Conservation (phyloP, 2,888 invertebrate species). For the Hypena proboscidalis region DNA sequence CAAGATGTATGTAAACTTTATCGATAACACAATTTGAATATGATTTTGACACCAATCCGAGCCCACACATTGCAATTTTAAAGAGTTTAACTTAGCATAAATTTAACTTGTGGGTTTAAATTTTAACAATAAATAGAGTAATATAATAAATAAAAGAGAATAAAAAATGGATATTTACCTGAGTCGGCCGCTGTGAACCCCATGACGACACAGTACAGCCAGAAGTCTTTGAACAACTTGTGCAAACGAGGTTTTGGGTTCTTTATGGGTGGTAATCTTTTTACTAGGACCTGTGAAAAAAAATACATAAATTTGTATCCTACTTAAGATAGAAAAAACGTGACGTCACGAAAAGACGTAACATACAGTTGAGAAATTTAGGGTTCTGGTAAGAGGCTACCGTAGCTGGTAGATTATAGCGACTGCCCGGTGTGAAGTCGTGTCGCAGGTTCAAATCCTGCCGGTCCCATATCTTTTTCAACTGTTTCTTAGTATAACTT, state of each 20-base stretch:
- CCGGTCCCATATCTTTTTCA: no score
- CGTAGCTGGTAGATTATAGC: no score
- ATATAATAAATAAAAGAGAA: neutral
- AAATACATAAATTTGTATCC: neutral
- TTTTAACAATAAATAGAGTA: no score
- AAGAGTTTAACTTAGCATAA: constrained; percentile 18
- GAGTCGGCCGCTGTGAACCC: constrained; percentile 96
- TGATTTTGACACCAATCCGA: neutral
- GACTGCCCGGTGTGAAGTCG: no score
- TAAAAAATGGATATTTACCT: constrained; percentile 66
- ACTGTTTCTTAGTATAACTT: no score
- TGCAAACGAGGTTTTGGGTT: constrained; percentile 96
- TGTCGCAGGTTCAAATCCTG: no score
- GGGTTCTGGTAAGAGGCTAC: no score
- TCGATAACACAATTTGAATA: no score
- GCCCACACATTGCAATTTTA: constrained; percentile 11
- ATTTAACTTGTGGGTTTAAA: constrained; percentile 41
- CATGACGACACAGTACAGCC: constrained; percentile 99
- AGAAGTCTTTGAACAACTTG: constrained; percentile 99
- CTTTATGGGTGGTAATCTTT: constrained; percentile 94
- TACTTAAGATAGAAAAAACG: neutral
- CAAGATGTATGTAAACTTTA: no score
- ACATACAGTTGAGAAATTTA: no score
- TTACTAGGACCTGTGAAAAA: constrained; percentile 86
- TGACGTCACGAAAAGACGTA: neutral